A percentile compares a stretch with the other conserved stretches of the same genome.
These are phyloP conservation scores for Dolomedes plantarius DNA, from an alignment of 2,888 invertebrate species.

Conservation along the genomic window DNA sequence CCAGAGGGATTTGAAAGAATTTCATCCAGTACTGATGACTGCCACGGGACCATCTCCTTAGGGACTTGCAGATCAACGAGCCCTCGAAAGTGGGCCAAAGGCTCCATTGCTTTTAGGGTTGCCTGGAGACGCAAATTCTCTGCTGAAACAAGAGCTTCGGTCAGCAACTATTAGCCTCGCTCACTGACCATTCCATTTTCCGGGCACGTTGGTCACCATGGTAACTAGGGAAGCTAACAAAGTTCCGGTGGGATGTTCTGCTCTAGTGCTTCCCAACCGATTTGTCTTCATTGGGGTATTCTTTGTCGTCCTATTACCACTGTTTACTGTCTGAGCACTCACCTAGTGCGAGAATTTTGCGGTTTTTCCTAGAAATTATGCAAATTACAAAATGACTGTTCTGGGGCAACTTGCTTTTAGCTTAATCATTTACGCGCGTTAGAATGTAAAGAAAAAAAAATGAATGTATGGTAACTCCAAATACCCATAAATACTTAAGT, in stretches of 20 bases:
- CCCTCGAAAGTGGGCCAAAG: slow-evolving; percentile 54
- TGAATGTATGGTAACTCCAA: too few species aligned
- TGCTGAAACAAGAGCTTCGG: slow-evolving; percentile 34
- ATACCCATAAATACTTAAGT: too few species aligned
- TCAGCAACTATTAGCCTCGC: slow-evolving; percentile 30
- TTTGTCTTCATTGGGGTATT: slow-evolving; percentile 44
- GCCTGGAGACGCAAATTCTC: slow-evolving; percentile 49
- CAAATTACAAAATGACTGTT: slow-evolving; percentile 21
- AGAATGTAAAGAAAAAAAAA: too few species aligned
- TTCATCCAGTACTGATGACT: slow-evolving; percentile 65
- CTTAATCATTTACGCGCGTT: background rate
- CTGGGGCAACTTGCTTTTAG: background rate
- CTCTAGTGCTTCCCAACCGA: slow-evolving; percentile 44
- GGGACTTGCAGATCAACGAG: slow-evolving; percentile 36
- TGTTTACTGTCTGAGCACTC: slow-evolving; percentile 37
- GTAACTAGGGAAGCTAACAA: slow-evolving; percentile 42
- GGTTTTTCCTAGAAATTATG: slow-evolving; percentile 26
- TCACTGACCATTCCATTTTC: slow-evolving; percentile 42
- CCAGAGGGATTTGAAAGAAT: slow-evolving; percentile 68
- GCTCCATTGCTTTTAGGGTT: slow-evolving; percentile 53
- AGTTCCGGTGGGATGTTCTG: slow-evolving; percentile 59
- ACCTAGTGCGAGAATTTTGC: slow-evolving; percentile 18
- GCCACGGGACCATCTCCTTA: slow-evolving; percentile 49
- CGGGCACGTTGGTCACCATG: slow-evolving; percentile 58
- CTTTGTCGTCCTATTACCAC: slow-evolving; percentile 24